These are phyloP conservation scores for Sclerodermus sp. DNA, from an alignment of 2,888 invertebrate genomes.

Conservation along the genomic window DNA sequence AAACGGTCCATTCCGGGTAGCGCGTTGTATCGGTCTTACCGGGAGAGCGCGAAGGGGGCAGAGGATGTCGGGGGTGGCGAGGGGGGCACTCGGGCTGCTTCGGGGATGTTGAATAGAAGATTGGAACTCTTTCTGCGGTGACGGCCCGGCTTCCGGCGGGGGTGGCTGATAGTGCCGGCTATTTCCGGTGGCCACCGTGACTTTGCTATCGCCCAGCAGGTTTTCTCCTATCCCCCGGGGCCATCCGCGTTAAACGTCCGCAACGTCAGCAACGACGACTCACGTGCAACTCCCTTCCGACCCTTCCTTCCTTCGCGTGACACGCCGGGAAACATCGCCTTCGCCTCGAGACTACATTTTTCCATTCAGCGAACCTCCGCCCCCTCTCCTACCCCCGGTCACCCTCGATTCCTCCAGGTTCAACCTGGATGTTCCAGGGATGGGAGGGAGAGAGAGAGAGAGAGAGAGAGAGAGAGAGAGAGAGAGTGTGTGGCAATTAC, in stretches of 20 bases:
- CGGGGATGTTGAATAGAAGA: slow-evolving; percentile 50
- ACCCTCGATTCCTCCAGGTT: background rate
- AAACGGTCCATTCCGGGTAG: slow-evolving; percentile 5
- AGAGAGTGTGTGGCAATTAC: too few relatives aligned
- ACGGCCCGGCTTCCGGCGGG: slow-evolving; percentile 53
- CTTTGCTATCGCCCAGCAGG: slow-evolving; percentile 39
- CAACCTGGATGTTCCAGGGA: background rate
- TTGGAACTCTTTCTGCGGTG: slow-evolving; percentile 56
- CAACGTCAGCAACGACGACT: slow-evolving; percentile 4
- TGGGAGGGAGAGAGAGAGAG: too few relatives aligned
- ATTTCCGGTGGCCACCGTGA: slow-evolving; percentile 56
- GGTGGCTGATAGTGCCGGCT: slow-evolving; percentile 55
- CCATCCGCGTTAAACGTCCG: slow-evolving; percentile 8
- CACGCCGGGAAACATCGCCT: too few relatives aligned
- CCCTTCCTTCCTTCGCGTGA: slow-evolving; percentile 1
- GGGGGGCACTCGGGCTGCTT: slow-evolving; percentile 3
- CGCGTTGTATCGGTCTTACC: slow-evolving; percentile 12
- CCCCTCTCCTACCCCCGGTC: background rate
- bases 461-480: too few relatives aligned
- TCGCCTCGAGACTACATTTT: too few relatives aligned
- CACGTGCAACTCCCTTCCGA: background rate
- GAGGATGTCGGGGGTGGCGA: background rate
- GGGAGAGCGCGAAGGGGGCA: background rate
- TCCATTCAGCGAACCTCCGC: background rate
- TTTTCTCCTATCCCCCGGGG: slow-evolving; percentile 7